phyloP scores from a whole-genome alignment of 2,888 invertebrate species.

The Subacronicta megacephala region DNA sequence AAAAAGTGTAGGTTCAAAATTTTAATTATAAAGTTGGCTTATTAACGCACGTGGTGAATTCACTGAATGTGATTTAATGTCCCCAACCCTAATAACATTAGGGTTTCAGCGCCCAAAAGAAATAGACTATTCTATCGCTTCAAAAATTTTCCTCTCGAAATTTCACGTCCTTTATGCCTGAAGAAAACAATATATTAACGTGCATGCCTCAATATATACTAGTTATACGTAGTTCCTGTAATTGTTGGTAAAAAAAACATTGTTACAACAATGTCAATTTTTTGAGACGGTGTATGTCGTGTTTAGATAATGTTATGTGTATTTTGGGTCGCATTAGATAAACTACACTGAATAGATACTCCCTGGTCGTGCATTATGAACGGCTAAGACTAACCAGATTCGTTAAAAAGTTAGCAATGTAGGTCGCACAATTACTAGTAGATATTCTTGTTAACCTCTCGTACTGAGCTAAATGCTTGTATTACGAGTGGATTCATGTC shows the following conservation, averaged over 20 bases:
- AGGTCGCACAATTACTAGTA: no score
- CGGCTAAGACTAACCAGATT: not conserved
- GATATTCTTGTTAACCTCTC: no score
- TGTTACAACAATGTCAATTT: slow-evolving; percentile 68
- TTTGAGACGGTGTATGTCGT: slow-evolving; percentile 50
- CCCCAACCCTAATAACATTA: no score
- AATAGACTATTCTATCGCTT: no score
- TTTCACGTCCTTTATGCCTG: not conserved
- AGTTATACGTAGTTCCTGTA: slow-evolving; percentile 27
- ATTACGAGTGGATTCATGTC: no score
- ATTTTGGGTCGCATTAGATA: slow-evolving; percentile 22
- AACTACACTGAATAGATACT: slow-evolving; percentile 7
- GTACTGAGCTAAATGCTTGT: no score
- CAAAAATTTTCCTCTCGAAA: no score
- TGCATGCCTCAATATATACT: slow-evolving; percentile 31
- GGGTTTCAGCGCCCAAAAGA: no score
- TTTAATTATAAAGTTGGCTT: not conserved
- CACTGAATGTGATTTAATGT: no score
- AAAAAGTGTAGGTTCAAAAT: not conserved
- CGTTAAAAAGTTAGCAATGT: no score
- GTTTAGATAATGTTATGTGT: slow-evolving; percentile 29
- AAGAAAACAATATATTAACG: slow-evolving; percentile 26
- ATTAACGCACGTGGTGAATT: not conserved
- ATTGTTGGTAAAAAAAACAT: slow-evolving; percentile 44
- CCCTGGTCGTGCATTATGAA: not conserved